Evolutionary conservation across 2,888 invertebrate genomes (phyloP), one percentile per base, ranked within the genome.

Genomic region (Drosophila cognata): DNA sequence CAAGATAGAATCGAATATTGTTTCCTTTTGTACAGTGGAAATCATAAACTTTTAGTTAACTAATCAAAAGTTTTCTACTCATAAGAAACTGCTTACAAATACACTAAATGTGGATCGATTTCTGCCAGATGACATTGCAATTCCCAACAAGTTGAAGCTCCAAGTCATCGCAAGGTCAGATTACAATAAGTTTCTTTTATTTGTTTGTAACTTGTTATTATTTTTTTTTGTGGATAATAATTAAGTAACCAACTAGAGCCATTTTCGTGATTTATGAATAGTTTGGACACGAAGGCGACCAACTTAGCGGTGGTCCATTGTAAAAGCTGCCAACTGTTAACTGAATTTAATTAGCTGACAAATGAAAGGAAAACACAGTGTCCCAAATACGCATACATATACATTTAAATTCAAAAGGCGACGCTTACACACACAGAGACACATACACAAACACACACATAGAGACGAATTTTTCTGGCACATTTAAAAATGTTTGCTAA

Each of bases 291-390:
- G 46, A 25, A 16, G 16, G 8, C 16, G 7, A 16, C 21, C 21
- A 46, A 25, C 21, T 25, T 2, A 25, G 46, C 16, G 46, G 16
- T 16, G 2, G 8, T 46, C 8, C 16, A 25, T 46, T 16, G 16
- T 2, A 46, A 16, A 2, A 16, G 46, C 57, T 63, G 73, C 21
- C 46, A 56, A 58, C 31, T 65, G 53, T 53, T 73, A 77, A 64
- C 65, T 53, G 41, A 71, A 70, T 71, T 77, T 69, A 77, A 80
- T 79, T 71, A 71, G 70, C 58, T 71, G 51, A 35, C 61, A 71
- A 82, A 82, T 83, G 62, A 71, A 88, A 83, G 52, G 53, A 74
- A 72, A 86, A 81, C 61, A 85, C 28, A 36, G 52, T n/a, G 16
- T 28, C 41, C 59, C 53, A 29, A 61, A 65, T 46, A 52, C 33